phyloP scores from a whole-genome alignment of 1,140 invertebrate species.

The Danaus plexippus region DNA sequence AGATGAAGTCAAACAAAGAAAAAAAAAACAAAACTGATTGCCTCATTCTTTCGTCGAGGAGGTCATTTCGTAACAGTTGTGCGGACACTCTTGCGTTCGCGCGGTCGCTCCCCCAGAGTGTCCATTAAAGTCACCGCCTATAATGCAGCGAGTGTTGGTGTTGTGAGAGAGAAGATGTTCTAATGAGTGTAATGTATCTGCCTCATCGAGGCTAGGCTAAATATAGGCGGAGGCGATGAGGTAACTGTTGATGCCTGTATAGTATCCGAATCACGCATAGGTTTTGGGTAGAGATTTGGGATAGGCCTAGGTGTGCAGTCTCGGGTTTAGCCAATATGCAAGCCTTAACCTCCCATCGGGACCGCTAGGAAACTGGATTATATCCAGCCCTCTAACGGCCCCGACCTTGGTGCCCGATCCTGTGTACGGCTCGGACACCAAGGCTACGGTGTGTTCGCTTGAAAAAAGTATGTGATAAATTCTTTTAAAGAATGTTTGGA shows the following conservation, averaged over 20 bases:
- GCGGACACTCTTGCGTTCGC: conserved; percentile 9
- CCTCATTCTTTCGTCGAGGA: too few relatives aligned
- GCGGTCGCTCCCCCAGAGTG: conserved; percentile 5
- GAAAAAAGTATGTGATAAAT: neutral
- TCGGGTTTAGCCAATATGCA: conserved; percentile 9
- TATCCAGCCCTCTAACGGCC: neutral
- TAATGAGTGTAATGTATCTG: neutral
- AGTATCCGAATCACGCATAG: neutral
- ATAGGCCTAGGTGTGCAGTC: neutral
- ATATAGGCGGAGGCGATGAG: conserved; percentile 12
- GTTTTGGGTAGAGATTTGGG: conserved; percentile 5
- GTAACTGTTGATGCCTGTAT: neutral
- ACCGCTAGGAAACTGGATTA: conserved; percentile 3
- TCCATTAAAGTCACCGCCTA: conserved; percentile 14
- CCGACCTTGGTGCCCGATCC: neutral
- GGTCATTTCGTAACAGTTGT: too few relatives aligned
- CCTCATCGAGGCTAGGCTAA: conserved; percentile 8
- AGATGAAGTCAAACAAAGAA: too few relatives aligned
- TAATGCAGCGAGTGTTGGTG: neutral
- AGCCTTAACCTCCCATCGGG: conserved; percentile 3
- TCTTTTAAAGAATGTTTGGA: neutral
- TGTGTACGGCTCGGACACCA: conserved; percentile 5
- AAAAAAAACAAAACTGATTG: too few relatives aligned
- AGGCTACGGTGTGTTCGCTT: neutral
- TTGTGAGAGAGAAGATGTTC: conserved; percentile 6